A percentile compares a stretch with the other conserved stretches of the same genome.
phyloP scores from a whole-genome alignment of 2,113 vertebrate genomes.

The Tonatia bakeri region DNA sequence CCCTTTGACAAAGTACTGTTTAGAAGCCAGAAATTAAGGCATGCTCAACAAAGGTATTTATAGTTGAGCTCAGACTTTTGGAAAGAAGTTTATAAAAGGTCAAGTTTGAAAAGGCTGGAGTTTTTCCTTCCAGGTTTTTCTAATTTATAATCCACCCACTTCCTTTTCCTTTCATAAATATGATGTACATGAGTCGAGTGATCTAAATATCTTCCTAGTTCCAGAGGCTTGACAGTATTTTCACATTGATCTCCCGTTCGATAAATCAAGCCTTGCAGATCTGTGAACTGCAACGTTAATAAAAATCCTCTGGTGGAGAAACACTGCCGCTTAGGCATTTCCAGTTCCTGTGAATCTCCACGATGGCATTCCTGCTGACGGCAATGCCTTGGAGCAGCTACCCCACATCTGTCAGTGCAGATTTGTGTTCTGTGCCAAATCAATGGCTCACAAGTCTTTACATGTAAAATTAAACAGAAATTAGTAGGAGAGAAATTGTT shows the following conservation, averaged over 20 bases:
- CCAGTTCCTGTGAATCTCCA: constrained; percentile 55
- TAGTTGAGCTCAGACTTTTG: neutral
- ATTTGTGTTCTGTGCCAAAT: constrained; percentile 57
- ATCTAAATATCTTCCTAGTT: constrained; percentile 60
- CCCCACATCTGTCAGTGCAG: constrained; percentile 60
- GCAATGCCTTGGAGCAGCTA: constrained; percentile 64
- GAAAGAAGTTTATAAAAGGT: constrained; percentile 41
- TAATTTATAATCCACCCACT: constrained; percentile 62
- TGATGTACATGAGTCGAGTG: constrained; percentile 29
- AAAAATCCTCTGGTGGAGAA: neutral
- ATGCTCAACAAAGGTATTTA: neutral
- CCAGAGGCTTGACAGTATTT: constrained; percentile 75
- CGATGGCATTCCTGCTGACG: constrained; percentile 55
- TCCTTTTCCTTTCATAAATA: constrained; percentile 61
- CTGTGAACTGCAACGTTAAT: neutral
- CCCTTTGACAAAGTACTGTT: neutral
- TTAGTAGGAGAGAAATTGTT: neutral
- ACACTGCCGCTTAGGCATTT: neutral
- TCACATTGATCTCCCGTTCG: constrained; percentile 39
- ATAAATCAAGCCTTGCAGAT: constrained; percentile 71
- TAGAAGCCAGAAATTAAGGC: neutral
- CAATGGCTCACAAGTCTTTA: constrained; percentile 67
- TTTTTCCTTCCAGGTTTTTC: constrained; percentile 55
- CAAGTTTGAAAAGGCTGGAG: constrained; percentile 9
- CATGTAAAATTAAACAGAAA: constrained; percentile 52